These are phyloP conservation scores for Stigmatopora nigra DNA, from an alignment of 2,113 vertebrate genomes.

Conservation along the genomic window DNA sequence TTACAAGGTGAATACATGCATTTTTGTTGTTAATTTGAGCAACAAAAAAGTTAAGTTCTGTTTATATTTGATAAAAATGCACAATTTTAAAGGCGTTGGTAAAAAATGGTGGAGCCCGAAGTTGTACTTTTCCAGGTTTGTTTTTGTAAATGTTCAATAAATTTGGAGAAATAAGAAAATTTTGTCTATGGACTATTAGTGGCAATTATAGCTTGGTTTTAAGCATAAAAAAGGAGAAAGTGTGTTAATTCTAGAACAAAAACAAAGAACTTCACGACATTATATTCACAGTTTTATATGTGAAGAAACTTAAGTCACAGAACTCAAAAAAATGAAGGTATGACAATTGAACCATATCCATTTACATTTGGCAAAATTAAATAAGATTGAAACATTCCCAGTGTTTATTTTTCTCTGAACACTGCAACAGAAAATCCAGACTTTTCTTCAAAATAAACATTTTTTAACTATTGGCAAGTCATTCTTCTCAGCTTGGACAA, in stretches of 20 bases:
- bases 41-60: not conserved
- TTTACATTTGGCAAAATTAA: constrained; percentile 1
- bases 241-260: too few relatives aligned
- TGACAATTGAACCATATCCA: not conserved
- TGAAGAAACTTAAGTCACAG: not conserved
- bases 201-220: too few relatives aligned
- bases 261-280: not conserved
- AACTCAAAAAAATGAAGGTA: not conserved
- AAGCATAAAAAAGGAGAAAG: too few relatives aligned
- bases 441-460: constrained; percentile 53
- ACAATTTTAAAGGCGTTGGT: not conserved
- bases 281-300: not conserved
- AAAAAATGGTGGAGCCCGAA: not conserved
- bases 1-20: not conserved
- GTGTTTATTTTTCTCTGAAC: constrained; percentile 71
- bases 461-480: not conserved
- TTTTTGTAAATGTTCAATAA: constrained; percentile 4
- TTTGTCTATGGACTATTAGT: not conserved
- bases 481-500: constrained; percentile 26
- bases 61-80: not conserved
- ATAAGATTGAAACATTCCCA: constrained; percentile 43
- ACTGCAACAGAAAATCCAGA: constrained; percentile 69
- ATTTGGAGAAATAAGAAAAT: not conserved
- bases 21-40: not conserved
- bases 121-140: not conserved